phyloP scores from a whole-genome alignment of 1,140 invertebrate genomes.

The Episyrphus balteatus region DNA sequence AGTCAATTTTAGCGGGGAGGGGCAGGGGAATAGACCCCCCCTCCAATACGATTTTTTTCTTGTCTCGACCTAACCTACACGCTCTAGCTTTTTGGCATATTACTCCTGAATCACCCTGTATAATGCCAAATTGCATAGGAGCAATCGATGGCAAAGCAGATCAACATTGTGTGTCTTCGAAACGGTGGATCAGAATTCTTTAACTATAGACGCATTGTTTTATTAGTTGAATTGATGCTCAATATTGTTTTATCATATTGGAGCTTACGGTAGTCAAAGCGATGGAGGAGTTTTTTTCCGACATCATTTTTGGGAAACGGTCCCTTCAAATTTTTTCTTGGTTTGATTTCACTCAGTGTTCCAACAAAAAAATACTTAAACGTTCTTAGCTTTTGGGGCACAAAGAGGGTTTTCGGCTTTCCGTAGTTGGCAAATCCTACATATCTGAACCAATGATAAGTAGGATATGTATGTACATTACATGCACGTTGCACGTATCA shows the following conservation, averaged over 20 bases:
- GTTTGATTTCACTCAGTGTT: neutral
- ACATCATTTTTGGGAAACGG: conserved; percentile 10
- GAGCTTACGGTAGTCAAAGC: conserved; percentile 38
- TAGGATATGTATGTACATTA: too few relatives aligned
- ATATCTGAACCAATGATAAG: too few relatives aligned
- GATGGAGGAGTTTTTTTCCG: conserved; percentile 24
- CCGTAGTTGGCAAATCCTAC: too few relatives aligned
- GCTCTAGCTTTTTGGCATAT: too few relatives aligned
- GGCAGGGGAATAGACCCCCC: too few relatives aligned
- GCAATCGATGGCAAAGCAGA: conserved; percentile 38
- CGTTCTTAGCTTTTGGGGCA: too few relatives aligned
- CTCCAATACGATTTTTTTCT: too few relatives aligned
- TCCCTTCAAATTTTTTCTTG: neutral
- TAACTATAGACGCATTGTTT: conserved; percentile 37
- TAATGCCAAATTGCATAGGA: too few relatives aligned
- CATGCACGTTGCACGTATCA: neutral
- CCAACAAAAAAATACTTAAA: neutral
- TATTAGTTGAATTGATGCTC: conserved; percentile 37
- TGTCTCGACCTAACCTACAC: too few relatives aligned
- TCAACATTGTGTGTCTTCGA: conserved; percentile 22
- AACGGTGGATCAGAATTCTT: conserved; percentile 32
- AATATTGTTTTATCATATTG: conserved; percentile 33
- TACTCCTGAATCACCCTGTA: too few relatives aligned
- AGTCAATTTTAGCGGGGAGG: too few relatives aligned
- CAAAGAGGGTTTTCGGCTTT: too few relatives aligned